phyloP scores from a whole-genome alignment of 2,113 vertebrate species.

The Alaudala cheleensis region DNA sequence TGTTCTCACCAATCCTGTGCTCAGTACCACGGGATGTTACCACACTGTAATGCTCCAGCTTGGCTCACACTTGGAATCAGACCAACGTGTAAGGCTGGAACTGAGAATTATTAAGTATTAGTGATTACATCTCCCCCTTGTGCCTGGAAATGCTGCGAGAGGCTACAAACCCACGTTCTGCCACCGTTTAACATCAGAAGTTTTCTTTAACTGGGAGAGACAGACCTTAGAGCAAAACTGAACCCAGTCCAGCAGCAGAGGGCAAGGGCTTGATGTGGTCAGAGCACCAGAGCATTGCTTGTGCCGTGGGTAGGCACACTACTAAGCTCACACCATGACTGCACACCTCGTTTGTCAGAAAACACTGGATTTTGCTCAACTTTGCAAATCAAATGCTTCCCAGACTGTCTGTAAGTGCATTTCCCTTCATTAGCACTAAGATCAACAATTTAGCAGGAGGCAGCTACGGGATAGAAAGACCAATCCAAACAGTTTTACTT shows the following conservation, averaged over 20 bases:
- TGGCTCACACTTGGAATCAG: not conserved
- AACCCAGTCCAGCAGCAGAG: not conserved
- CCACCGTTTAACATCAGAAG: not conserved
- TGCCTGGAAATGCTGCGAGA: not conserved
- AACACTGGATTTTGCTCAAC: not conserved
- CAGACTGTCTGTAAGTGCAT: not conserved
- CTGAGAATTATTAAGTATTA: not conserved
- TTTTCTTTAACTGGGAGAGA: not conserved
- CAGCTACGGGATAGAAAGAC: slow-evolving; percentile 36
- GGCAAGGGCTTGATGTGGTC: fast-evolving
- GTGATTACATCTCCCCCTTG: slow-evolving; percentile 32
- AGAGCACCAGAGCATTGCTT: not conserved
- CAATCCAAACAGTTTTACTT: slow-evolving; percentile 64
- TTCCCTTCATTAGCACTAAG: slow-evolving; percentile 52
- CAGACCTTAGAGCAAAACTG: not conserved
- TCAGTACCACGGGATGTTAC: fast-evolving
- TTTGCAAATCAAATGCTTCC: slow-evolving; percentile 21
- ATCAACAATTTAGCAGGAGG: slow-evolving; percentile 51
- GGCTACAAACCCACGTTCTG: not conserved
- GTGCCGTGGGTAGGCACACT: not conserved
- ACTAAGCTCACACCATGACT: fast-evolving
- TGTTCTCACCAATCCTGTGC: not conserved
- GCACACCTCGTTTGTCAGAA: not conserved
- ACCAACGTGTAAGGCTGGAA: fast-evolving
- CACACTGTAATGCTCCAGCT: not conserved